Evolutionary conservation across 2,888 invertebrate genomes (phyloP), one percentile per base, ranked within the genome.

Genomic region (Netelia virgata): DNA sequence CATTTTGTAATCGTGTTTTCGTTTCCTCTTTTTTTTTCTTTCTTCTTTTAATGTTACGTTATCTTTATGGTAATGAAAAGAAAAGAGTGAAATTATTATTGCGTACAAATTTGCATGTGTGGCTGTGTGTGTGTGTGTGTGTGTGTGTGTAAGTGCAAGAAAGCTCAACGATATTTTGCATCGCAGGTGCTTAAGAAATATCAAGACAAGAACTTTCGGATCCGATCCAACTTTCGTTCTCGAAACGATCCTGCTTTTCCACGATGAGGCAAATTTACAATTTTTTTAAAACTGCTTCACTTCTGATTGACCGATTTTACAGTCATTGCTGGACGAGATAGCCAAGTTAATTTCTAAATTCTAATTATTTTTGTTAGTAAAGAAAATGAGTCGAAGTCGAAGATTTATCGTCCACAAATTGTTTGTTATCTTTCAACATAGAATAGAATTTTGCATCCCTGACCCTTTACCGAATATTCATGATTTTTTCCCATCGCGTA

Each of bases 151-250:
- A 36, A 36, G 36, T 8, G 64, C 3, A 55, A 66, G 69, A 66
- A 63, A 63, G 75, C 75, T 63, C 36, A 76, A 36, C 63, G 64
- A 61, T 59, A 73, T 79, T 77, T 61, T 75, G 72, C 36, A 36
- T 87, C 77, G 78, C 75, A 87, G 85, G 77, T 78, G 87, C 85
- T 83, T 77, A 79, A 84, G 84, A 86, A 86, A 73, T 89, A 87
- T 74, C 77, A 86, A 78, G 83, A 86, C 82, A 86, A 87, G 80
- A 87, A 90, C 88, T 69, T 80, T 86, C 82, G 86, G 86, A 88
- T 85, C 83, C 86, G 78, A 77, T 5, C 50, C 23, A 36, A 78
- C n/a, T 75, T 70, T 73, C 43, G 23, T 79, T 57, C 66, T 82
- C 16, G 2, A 74, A 73, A 23, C 23, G 66, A 47, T 63, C 64